phyloP scores from a whole-genome alignment of 1,140 invertebrate species.

The Drosophila watanabei region DNA sequence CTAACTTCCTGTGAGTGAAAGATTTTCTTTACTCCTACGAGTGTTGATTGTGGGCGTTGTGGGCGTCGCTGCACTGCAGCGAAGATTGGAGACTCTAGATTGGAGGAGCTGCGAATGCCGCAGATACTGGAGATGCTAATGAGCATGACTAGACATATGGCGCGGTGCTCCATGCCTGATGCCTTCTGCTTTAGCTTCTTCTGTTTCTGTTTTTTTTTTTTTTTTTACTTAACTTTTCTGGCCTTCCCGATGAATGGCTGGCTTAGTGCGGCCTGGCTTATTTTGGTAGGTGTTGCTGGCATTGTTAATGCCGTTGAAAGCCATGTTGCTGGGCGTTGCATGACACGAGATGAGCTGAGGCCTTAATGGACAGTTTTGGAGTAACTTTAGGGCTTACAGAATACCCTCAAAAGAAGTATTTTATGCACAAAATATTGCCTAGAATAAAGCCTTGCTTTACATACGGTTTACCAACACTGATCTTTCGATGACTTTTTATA shows the following conservation, averaged over 20 bases:
- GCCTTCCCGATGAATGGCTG: conserved; percentile 20
- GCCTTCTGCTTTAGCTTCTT: conserved; percentile 4
- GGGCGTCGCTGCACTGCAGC: conserved; percentile 56
- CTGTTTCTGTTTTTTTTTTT: not conserved
- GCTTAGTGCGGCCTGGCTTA: conserved; percentile 26
- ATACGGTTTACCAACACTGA: not conserved
- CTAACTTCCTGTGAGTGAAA: conserved; percentile 75
- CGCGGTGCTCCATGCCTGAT: conserved; percentile 9
- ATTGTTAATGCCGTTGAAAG: conserved; percentile 62
- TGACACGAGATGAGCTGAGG: conserved; percentile 34
- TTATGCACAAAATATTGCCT: not conserved
- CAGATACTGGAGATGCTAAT: conserved; percentile 65
- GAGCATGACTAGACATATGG: conserved; percentile 79
- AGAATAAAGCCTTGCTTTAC: not conserved
- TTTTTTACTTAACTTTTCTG: conserved; percentile 3
- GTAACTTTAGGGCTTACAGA: conserved; percentile 6
- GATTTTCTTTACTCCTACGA: conserved; percentile 66
- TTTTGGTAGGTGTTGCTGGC: conserved; percentile 64
- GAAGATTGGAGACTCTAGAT: conserved; percentile 15
- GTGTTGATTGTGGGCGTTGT: conserved; percentile 51
- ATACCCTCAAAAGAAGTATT: not conserved
- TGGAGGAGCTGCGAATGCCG: conserved; percentile 13
- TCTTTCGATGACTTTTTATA: too few species aligned
- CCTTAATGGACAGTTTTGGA: not conserved
- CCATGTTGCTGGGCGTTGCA: conserved; percentile 52